These are phyloP conservation scores for Anthopleura sola DNA, from an alignment of 64 coral and sea anemone genomes.

Conservation along the genomic window DNA sequence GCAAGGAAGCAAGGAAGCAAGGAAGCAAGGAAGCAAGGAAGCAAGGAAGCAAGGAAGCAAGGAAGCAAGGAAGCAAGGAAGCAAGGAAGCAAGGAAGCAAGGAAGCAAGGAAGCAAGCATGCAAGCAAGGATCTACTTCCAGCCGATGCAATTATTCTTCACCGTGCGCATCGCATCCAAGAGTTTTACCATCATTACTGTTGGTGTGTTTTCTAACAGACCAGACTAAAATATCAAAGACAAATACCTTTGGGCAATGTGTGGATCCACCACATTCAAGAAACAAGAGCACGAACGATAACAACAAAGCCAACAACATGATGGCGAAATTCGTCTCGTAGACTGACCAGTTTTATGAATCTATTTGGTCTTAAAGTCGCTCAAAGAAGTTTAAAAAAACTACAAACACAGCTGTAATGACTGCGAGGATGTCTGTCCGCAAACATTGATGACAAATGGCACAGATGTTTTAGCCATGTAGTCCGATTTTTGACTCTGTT, in stretches of 20 bases:
- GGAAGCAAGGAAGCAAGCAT: too few species aligned
- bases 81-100: too few species aligned
- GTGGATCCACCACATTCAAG: not conserved
- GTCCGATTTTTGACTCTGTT: not conserved
- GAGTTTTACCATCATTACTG: too few species aligned
- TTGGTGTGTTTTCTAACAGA: too few species aligned
- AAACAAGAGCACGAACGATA: not conserved
- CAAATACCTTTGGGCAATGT: not conserved
- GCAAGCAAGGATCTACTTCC: too few species aligned
- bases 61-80: too few species aligned
- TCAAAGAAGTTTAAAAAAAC: constrained; percentile 9
- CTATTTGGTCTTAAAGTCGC: not conserved
- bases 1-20: not conserved
- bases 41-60: too few species aligned
- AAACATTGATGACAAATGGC: not conserved
- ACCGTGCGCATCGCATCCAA: too few species aligned
- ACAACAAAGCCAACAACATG: not conserved
- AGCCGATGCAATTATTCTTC: too few species aligned
- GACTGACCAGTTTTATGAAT: not conserved
- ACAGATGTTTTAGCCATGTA: not conserved
- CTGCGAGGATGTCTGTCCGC: not conserved
- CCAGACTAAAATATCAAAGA: too few species aligned
- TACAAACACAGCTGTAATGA: not conserved
- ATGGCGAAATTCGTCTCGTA: not conserved
- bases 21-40: too few species aligned